These are phyloP conservation scores for Lytechinus variegatus DNA, from an alignment of 35 echinoderm and acorn worm species.

Conservation along the genomic window DNA sequence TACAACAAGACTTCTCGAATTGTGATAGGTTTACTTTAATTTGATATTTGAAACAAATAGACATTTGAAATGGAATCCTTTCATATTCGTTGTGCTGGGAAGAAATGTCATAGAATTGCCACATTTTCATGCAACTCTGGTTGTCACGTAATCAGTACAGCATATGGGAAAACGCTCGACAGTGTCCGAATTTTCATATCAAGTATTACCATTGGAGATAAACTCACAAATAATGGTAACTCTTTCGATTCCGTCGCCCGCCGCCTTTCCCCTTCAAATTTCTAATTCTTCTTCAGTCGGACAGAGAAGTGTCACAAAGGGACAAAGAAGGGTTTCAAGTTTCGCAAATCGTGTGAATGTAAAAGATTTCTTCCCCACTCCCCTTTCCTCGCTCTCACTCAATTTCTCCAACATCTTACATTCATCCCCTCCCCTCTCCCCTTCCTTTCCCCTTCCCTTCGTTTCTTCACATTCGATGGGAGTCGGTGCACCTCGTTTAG, in stretches of 20 bases:
- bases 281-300: constrained; percentile 44
- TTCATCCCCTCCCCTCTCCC: background rate
- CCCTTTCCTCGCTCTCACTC: background rate
- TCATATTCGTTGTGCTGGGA: too few relatives aligned
- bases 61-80: too few relatives aligned
- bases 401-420: background rate
- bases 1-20: too few relatives aligned
- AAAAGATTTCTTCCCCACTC: constrained; percentile 40
- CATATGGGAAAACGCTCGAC: background rate
- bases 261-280: constrained; percentile 29
- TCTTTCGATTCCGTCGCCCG: background rate
- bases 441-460: background rate
- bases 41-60: too few relatives aligned
- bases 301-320: constrained; percentile 52
- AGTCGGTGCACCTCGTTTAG: constrained; percentile 48
- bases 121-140: too few relatives aligned
- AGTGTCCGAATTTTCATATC: constrained; percentile 12
- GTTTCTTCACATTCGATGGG: constrained; percentile 6
- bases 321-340: constrained; percentile 53
- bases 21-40: too few relatives aligned
- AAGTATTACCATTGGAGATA: constrained; percentile 12
- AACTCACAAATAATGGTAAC: constrained; percentile 4
- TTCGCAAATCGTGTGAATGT: constrained; percentile 54
- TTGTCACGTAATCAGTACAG: background rate
- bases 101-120: too few relatives aligned